These are phyloP conservation scores for Hanleya hanleyi DNA, from an alignment of 2,888 invertebrate genomes.

Conservation along the genomic window DNA sequence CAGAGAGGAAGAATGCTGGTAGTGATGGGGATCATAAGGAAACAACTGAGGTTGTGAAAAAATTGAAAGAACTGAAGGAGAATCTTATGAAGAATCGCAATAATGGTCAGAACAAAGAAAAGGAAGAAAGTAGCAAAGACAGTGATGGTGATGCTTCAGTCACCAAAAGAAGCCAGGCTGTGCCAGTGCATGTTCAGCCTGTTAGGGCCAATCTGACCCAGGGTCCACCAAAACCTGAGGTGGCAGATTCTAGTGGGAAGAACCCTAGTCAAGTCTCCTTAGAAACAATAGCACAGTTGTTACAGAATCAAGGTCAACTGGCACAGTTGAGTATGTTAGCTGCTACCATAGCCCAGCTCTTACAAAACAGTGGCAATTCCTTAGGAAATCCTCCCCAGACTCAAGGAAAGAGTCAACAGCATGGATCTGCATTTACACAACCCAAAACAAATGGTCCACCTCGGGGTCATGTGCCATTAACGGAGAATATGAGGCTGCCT, in stretches of 20 bases:
- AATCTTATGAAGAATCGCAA: slow-evolving; percentile 57
- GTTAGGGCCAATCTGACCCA: too few relatives aligned
- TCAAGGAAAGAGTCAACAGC: neutral
- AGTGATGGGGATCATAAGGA: slow-evolving; percentile 45
- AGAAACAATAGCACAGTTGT: neutral
- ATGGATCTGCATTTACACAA: too few relatives aligned
- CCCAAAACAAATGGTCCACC: neutral
- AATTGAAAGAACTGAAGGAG: slow-evolving; percentile 65
- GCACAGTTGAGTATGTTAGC: slow-evolving; percentile 57
- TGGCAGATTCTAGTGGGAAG: neutral
- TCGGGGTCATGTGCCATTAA: neutral
- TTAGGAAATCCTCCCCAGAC: neutral
- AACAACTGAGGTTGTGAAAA: slow-evolving; percentile 58
- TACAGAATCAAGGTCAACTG: slow-evolving; percentile 51
- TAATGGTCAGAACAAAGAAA: slow-evolving; percentile 50
- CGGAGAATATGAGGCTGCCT: slow-evolving; percentile 24
- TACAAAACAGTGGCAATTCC: neutral
- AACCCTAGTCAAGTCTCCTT: slow-evolving; percentile 17
- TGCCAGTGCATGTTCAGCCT: too few relatives aligned
- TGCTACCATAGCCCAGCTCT: slow-evolving; percentile 54
- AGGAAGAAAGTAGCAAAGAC: slow-evolving; percentile 32
- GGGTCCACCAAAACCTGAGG: neutral
- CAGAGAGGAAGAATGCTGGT: slow-evolving; percentile 29
- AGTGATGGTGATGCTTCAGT: slow-evolving; percentile 22
- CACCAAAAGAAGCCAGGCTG: slow-evolving; percentile 4